Conservation (phyloP, 2,113 vertebrate genomes). For the Empidonax alnorum region DNA sequence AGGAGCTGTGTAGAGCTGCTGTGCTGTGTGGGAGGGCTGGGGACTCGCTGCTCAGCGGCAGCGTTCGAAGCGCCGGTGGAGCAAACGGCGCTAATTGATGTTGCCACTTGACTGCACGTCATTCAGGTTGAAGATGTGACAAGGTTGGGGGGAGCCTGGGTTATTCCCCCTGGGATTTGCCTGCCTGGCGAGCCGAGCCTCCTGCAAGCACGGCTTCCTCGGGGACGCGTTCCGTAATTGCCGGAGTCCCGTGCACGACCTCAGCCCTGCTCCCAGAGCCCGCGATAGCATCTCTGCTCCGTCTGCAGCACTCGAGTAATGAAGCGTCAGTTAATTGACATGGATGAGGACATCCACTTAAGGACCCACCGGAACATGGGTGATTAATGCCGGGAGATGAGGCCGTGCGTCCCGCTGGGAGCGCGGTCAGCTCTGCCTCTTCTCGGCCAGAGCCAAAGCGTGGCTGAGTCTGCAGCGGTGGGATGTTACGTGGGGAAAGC, state of each 20-base stretch:
- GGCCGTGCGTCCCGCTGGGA: rapidly evolving
- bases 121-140: neutral
- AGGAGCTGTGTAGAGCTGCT: neutral
- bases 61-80: neutral
- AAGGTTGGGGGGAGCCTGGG: neutral
- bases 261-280: neutral
- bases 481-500: neutral
- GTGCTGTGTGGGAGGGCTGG: neutral
- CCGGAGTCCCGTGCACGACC: neutral
- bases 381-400: slow-evolving; percentile 19
- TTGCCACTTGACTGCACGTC: neutral
- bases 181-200: neutral
- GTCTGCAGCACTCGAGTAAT: neutral
- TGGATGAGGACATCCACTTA: slow-evolving; percentile 51
- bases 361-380: neutral
- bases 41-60: neutral
- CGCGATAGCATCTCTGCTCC: neutral
- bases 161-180: neutral
- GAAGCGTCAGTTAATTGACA: slow-evolving; percentile 48
- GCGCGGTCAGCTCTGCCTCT: neutral
- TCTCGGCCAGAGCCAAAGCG: neutral
- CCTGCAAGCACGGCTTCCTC: rapidly evolving
- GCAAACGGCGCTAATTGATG: neutral
- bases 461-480: neutral
- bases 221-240: neutral